Conservation (phyloP, 2,888 invertebrate species). For the Elegia similella region DNA sequence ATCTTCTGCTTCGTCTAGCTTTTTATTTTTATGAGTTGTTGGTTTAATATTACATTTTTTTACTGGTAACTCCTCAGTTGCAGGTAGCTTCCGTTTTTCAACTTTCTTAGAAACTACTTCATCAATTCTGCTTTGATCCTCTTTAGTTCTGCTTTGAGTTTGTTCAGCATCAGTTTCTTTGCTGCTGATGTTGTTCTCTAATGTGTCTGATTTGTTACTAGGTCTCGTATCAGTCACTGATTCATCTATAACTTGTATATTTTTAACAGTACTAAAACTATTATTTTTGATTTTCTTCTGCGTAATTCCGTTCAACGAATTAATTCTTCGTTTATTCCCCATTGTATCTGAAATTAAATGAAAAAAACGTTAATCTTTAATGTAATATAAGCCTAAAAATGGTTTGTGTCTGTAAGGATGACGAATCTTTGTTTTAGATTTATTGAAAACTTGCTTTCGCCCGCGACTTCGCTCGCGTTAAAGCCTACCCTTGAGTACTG, state of each 20-base stretch:
- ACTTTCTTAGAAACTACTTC: background rate
- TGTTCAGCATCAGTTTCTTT: background rate
- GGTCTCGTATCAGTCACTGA: background rate
- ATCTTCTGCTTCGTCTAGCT: slow-evolving; percentile 24
- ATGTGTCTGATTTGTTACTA: background rate
- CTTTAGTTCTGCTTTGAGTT: background rate
- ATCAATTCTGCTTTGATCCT: background rate
- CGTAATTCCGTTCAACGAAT: background rate
- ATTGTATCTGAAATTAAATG: slow-evolving; percentile 2
- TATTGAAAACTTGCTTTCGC: too few relatives aligned
- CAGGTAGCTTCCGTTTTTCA: background rate
- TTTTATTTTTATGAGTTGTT: slow-evolving; percentile 25
- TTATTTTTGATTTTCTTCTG: background rate
- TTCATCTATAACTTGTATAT: background rate
- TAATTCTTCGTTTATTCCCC: background rate
- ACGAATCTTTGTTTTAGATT: too few relatives aligned
- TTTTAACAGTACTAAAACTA: background rate
- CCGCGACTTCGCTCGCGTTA: too few relatives aligned
- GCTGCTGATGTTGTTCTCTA: background rate
- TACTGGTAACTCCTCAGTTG: background rate
- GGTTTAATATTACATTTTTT: background rate
- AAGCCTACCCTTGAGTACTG: too few relatives aligned
- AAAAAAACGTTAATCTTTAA: too few relatives aligned
- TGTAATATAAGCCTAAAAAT: too few relatives aligned
- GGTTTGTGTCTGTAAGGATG: too few relatives aligned